Evolutionary conservation across 1,140 invertebrate genomes (phyloP).

Genomic region (Arctopsyche grandis): DNA sequence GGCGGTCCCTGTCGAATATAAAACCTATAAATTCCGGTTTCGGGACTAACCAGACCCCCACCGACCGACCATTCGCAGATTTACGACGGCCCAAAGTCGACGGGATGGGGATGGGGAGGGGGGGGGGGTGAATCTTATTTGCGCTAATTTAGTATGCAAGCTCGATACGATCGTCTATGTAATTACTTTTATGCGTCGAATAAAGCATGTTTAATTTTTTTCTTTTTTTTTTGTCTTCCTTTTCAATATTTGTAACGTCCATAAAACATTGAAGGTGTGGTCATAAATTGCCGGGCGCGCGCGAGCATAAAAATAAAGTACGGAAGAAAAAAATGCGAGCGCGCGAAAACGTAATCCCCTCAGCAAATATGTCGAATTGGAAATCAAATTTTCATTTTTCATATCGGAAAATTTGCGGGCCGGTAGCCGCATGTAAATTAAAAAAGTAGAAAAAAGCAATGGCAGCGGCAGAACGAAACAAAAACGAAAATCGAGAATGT

Average conservation of each 20-base stretch:
- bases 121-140: neutral
- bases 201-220: neutral
- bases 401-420: slow-evolving; percentile 12
- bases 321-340: neutral
- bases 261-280: slow-evolving; percentile 6
- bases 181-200: neutral
- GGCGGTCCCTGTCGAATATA: slow-evolving; percentile 36
- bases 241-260: slow-evolving; percentile 17
- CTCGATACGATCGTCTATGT: too few species aligned
- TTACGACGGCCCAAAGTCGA: slow-evolving; percentile 37
- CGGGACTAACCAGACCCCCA: slow-evolving; percentile 43
- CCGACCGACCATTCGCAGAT: slow-evolving; percentile 23
- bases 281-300: slow-evolving; percentile 2
- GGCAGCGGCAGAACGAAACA: neutral
- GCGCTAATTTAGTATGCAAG: neutral
- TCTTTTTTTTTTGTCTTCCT: neutral
- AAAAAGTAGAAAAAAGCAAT: neutral
- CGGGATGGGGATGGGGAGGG: neutral
- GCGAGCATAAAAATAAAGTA: neutral
- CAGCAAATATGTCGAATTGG: slow-evolving; percentile 29
- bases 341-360: slow-evolving; percentile 21
- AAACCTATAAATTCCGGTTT: slow-evolving; percentile 49
- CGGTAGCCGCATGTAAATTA: slow-evolving; percentile 1
- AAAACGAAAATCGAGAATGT: too few species aligned
- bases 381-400: slow-evolving; percentile 36